Conservation (phyloP, 2,888 invertebrate genomes). For the Heteromurus nitidus region DNA sequence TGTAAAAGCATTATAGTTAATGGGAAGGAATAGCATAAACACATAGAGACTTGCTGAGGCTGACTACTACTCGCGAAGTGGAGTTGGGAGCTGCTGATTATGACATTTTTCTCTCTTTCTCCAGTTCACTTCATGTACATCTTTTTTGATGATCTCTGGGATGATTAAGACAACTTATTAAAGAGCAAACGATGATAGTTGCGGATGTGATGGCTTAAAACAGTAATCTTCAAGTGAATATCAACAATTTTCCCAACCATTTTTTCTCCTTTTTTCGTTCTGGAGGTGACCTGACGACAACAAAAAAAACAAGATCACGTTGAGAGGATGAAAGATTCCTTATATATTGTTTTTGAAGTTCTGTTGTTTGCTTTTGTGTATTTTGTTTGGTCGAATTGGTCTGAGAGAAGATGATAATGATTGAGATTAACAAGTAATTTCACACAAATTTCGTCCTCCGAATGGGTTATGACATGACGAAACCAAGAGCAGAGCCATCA, state of each 20-base stretch:
- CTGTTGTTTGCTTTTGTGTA: neutral
- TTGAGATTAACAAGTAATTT: slow-evolving; percentile 58
- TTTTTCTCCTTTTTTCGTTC: slow-evolving; percentile 11
- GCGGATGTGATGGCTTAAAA: neutral
- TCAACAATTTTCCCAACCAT: neutral
- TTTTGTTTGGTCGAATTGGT: neutral
- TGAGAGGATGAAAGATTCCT: slow-evolving; percentile 11
- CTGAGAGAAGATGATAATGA: slow-evolving; percentile 43
- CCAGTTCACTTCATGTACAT: neutral
- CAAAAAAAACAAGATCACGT: slow-evolving; percentile 25
- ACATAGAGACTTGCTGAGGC: too few relatives aligned
- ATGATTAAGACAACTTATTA: slow-evolving; percentile 61
- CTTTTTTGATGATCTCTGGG: slow-evolving; percentile 17
- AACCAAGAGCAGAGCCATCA: slow-evolving; percentile 34
- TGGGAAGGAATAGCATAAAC: too few relatives aligned
- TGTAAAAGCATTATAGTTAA: too few relatives aligned
- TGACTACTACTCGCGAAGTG: too few relatives aligned
- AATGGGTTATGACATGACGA: slow-evolving; percentile 57
- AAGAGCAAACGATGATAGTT: slow-evolving; percentile 27
- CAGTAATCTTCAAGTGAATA: slow-evolving; percentile 26
- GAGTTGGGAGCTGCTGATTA: slow-evolving; percentile 24
- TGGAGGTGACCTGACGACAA: slow-evolving; percentile 54
- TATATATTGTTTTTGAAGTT: neutral
- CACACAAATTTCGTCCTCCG: slow-evolving; percentile 32
- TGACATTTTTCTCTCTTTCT: slow-evolving; percentile 44